Evolutionary conservation across 2,888 invertebrate species (phyloP).

Genomic region (Cerastis leucographa): DNA sequence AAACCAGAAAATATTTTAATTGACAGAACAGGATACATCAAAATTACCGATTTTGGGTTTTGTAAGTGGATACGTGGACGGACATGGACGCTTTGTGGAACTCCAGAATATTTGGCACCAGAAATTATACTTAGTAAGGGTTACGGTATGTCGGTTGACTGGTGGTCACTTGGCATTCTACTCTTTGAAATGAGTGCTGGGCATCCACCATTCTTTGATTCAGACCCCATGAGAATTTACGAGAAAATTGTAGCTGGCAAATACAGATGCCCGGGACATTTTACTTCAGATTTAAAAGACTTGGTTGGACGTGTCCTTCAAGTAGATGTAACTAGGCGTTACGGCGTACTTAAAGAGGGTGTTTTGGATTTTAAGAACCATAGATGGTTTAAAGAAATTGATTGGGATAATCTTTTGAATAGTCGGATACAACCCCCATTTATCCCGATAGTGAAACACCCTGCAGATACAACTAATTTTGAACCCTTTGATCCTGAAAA

Average conservation of each 20-base stretch:
- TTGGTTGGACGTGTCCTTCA: slow-evolving; percentile 95
- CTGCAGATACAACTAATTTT: slow-evolving; percentile 94
- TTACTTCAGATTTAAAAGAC: slow-evolving; percentile 95
- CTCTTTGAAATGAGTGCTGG: slow-evolving; percentile 98
- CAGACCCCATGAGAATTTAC: slow-evolving; percentile 98
- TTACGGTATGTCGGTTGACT: slow-evolving; percentile 97
- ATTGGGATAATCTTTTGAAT: slow-evolving; percentile 96
- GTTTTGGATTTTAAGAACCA: slow-evolving; percentile 97
- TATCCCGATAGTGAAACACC: slow-evolving; percentile 90
- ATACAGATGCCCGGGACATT: slow-evolving; percentile 95
- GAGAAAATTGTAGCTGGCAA: slow-evolving; percentile 98
- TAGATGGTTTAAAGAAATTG: slow-evolving; percentile 96
- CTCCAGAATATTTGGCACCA: slow-evolving; percentile 99
- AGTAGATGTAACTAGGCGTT: slow-evolving; percentile 90
- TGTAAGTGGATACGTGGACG: slow-evolving; percentile 94
- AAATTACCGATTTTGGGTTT: slow-evolving; percentile 98
- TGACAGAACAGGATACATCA: slow-evolving; percentile 94
- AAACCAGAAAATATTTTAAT: slow-evolving; percentile 98
- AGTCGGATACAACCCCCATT: slow-evolving; percentile 93
- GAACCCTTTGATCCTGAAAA: slow-evolving; percentile 91
- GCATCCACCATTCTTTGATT: slow-evolving; percentile 98
- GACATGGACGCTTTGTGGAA: slow-evolving; percentile 98
- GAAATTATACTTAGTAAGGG: slow-evolving; percentile 98
- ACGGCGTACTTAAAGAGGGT: slow-evolving; percentile 97
- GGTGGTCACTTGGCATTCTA: slow-evolving; percentile 98